A percentile compares a stretch with the other conserved stretches of the same genome.
These are phyloP conservation scores for Lithobius niger DNA, from an alignment of 1,140 invertebrate species.

Conservation along the genomic window DNA sequence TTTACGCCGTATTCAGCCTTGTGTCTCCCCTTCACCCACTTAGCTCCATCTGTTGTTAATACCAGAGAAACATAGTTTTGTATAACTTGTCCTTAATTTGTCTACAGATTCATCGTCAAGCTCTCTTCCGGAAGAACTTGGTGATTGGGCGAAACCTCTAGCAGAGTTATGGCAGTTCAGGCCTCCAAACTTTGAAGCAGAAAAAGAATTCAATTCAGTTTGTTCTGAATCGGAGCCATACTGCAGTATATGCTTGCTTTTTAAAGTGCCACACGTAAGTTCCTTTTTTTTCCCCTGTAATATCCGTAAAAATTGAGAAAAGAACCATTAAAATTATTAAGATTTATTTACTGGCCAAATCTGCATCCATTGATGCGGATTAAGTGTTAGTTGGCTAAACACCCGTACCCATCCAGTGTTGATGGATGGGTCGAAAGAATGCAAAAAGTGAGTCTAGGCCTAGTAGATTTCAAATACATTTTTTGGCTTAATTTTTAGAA, in stretches of 20 bases:
- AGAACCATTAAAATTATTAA: no score
- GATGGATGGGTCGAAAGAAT: no score
- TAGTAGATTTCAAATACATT: no score
- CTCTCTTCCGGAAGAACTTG: conserved; percentile 7
- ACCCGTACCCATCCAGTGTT: no score
- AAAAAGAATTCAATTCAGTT: conserved; percentile 28
- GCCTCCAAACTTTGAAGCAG: conserved; percentile 25
- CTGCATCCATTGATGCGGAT: no score
- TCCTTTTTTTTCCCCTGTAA: no score
- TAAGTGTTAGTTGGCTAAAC: no score
- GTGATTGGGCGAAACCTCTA: conserved; percentile 27
- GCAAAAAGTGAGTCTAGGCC: no score
- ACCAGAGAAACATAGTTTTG: background rate
- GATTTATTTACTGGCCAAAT: no score
- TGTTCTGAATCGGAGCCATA: conserved; percentile 25
- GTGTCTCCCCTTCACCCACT: no score
- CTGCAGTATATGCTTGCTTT: conserved; percentile 33
- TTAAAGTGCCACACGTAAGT: conserved; percentile 19
- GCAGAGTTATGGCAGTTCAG: conserved; percentile 26
- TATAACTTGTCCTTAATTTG: background rate
- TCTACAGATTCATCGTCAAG: conserved; percentile 1
- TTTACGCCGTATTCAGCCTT: background rate
- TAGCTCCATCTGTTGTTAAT: background rate
- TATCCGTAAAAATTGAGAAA: no score
- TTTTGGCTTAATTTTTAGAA: no score